A percentile compares a stretch with the other conserved stretches of the same genome.
Evolutionary conservation across 1,140 invertebrate genomes (phyloP).

Genomic region (Drosophila sproati): DNA sequence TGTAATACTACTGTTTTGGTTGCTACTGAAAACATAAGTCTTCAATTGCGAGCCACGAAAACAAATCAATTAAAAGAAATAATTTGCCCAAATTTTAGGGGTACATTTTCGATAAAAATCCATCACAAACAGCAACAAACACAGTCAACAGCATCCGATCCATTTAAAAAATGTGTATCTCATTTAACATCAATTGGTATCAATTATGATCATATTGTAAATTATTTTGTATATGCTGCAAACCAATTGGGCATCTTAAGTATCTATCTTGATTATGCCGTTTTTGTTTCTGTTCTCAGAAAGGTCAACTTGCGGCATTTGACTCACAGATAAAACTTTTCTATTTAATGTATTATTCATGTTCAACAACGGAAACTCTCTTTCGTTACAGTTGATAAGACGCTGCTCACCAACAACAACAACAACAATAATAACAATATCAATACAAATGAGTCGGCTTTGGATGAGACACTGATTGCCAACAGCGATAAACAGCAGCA

Average conservation of each 20-base stretch:
- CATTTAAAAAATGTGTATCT: conserved; percentile 30
- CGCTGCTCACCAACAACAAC: conserved; percentile 54
- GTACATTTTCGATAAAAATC: conserved; percentile 26
- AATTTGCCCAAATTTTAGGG: neutral
- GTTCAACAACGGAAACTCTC: conserved; percentile 29
- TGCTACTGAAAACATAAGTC: neutral
- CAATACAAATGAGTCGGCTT: conserved; percentile 43
- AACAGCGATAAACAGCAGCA: conserved; percentile 50
- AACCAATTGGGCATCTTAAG: conserved; percentile 49
- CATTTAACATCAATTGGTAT: conserved; percentile 76
- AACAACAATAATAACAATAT: conserved; percentile 59
- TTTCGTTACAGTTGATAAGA: conserved; percentile 64
- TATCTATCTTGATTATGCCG: conserved; percentile 4
- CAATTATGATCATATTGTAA: conserved; percentile 74
- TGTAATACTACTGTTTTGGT: no score
- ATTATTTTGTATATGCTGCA: conserved; percentile 57
- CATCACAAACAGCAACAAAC: conserved; percentile 8
- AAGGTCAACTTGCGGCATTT: conserved; percentile 18
- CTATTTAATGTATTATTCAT: conserved; percentile 24
- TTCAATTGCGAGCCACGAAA: conserved; percentile 3
- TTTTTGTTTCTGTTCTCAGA: neutral
- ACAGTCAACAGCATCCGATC: conserved; percentile 24
- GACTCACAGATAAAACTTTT: conserved; percentile 7
- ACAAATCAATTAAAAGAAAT: conserved; percentile 54
- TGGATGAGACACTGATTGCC: conserved; percentile 57